Percentiles rank a stretch among this genome's conserved stretches.
phyloP scores from a whole-genome alignment of 37 sponge, comb jelly and placozoan species.

The Diacarnus erythraeanus region DNA sequence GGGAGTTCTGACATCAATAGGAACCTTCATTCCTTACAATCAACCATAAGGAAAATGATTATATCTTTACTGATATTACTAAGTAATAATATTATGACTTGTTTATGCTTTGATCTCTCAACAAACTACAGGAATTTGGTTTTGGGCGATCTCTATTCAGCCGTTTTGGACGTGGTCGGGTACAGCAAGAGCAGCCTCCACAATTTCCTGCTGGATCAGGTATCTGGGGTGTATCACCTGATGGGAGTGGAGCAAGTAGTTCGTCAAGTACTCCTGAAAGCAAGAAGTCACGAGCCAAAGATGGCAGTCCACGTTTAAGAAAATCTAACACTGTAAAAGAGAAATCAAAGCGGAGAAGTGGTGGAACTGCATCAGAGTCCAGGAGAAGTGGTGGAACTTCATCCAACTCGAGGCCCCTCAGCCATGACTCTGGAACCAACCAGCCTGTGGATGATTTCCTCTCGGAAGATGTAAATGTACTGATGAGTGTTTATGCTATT shows the following conservation, averaged over 20 bases:
- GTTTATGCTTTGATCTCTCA: no score
- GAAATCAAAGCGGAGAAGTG: constrained; percentile 4
- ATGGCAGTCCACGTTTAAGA: not conserved
- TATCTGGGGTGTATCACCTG: constrained; percentile 13
- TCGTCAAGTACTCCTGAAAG: not conserved
- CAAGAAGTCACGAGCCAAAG: constrained; percentile 10
- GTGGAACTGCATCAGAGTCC: not conserved
- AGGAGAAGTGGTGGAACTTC: not conserved
- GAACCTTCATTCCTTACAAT: no score
- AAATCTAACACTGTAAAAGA: constrained; percentile 2
- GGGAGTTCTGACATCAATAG: no score
- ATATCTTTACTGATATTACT: no score
- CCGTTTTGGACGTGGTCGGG: not conserved
- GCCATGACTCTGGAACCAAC: not conserved
- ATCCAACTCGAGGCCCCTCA: no score
- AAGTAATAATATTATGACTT: no score
- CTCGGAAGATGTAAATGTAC: constrained; percentile 36
- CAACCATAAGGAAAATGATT: no score
- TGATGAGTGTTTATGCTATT: not conserved
- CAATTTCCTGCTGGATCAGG: not conserved
- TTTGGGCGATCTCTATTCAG: constrained; percentile 21
- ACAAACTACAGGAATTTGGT: constrained; percentile 26
- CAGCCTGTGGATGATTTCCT: constrained; percentile 12
- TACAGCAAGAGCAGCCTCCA: constrained; percentile 1
- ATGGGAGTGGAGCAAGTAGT: not conserved